Conservation (phyloP, 2,888 invertebrate species). For the Xiphydria camelus region DNA sequence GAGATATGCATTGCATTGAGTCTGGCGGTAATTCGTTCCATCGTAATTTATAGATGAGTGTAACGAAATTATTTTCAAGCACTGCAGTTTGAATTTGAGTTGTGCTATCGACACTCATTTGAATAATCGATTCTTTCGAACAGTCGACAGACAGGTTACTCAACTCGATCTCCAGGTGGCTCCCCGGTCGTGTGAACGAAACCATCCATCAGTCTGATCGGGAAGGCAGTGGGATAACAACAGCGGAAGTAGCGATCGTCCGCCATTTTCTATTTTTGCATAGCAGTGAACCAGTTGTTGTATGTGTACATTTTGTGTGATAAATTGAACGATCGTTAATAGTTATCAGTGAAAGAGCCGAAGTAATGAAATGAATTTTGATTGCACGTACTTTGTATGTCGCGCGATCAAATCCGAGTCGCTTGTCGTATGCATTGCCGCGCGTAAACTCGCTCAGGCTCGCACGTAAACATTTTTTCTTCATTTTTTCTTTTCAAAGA, state of each 20-base stretch:
- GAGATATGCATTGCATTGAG: no score
- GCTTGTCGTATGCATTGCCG: constrained; percentile 17
- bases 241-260: constrained; percentile 42
- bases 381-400: constrained; percentile 36
- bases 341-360: constrained; percentile 23
- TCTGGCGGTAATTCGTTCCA: no score
- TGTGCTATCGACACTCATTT: no score
- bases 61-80: no score
- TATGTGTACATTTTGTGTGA: constrained; percentile 50
- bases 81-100: no score
- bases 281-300: constrained; percentile 52
- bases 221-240: constrained; percentile 46
- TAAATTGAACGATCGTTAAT: constrained; percentile 41
- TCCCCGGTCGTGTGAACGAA: no score
- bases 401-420: constrained; percentile 25
- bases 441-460: constrained; percentile 21
- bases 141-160: no score
- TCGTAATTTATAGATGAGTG: no score
- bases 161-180: no score
- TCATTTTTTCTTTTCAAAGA: constrained; percentile 25
- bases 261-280: constrained; percentile 58
- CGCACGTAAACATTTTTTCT: constrained; percentile 37
- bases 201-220: no score
- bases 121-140: no score
- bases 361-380: constrained; percentile 41